Percentiles rank a stretch among this genome's conserved stretches.
Conservation (phyloP, 2,797 vertebrate genomes). For the Phrynocephalus forsythii region DNA sequence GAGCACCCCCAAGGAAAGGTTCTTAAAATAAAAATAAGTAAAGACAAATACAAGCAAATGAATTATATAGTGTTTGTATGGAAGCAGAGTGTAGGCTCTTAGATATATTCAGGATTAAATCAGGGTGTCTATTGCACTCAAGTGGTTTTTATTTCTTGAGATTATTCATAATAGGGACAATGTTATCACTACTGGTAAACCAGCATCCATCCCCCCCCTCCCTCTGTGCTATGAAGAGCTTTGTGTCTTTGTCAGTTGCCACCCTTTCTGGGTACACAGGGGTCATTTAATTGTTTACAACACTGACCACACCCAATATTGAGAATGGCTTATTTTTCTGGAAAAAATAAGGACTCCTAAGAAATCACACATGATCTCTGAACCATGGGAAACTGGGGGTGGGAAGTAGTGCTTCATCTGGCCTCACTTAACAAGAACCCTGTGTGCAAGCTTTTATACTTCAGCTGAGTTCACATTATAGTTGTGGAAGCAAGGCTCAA, state of each 20-base stretch:
- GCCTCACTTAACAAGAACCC: neutral
- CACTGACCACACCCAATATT: neutral
- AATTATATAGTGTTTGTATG: neutral
- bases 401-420: neutral
- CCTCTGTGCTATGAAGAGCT: neutral
- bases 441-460: neutral
- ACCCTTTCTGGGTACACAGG: neutral
- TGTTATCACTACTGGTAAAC: neutral
- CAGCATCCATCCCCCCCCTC: no score
- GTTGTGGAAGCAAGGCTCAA: neutral
- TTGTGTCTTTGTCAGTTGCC: neutral
- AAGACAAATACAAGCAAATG: neutral
- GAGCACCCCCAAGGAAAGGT: neutral
- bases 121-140: neutral
- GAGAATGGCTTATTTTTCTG: neutral
- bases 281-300: neutral
- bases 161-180: neutral
- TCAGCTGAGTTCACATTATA: neutral
- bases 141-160: neutral
- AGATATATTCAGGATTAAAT: constrained; percentile 8
- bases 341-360: neutral
- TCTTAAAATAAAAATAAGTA: neutral
- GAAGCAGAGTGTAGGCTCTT: neutral
- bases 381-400: neutral
- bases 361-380: neutral